Evolutionary conservation across 2,797 vertebrate species (phyloP), one percentile per base, ranked within the genome.

Genomic region (Chaetodon trifasciatus): DNA sequence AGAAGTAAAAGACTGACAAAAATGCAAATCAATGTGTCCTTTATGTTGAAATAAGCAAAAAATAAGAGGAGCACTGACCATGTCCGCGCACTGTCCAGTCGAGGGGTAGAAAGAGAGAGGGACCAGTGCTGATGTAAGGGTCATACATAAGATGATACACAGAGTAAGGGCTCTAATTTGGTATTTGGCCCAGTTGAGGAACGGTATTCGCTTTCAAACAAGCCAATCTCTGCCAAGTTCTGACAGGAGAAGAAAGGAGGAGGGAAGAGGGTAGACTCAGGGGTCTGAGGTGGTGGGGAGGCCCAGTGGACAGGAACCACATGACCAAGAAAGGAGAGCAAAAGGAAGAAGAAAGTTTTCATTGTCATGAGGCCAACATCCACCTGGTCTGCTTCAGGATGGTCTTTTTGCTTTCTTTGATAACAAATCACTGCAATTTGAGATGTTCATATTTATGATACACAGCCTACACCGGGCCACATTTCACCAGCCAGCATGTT

Each of bases 81-180:
- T 98, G 91, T 91, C 89, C 81, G 23, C 86, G 72, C 90, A 77
- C 67, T 77, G 84, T 89, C 83, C 40, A 9, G 82, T 87, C 35
- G 61, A 84, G 85, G 76, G 60, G 88, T 74, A 84, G 90, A 93
- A 94, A 93, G 95, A 95, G 94, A 92, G 84, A 49, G 77, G 60
- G 79, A 46, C 12, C 69, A 83, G 88, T 70, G 93, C 84, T 90
- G 92, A 71, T 60, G 84, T 79, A 12, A 88, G 65, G 50, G 84
- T 96, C 89, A 94, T 91, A 72, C 92, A 95, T 87, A 93, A 96
- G 93, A 95, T 85, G 94, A 91, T 86, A 90, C 79, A 88, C 69
- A 12, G 82, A 68, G 87, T 79, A 85, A 88, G 94, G 83, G 92
- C 95, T 97, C 97, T 96, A 97, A 98, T 96, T 97, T 97, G 95